These are phyloP conservation scores for Malurus alboscapulatus DNA, from an alignment of 2,113 vertebrate genomes.

Conservation along the genomic window DNA sequence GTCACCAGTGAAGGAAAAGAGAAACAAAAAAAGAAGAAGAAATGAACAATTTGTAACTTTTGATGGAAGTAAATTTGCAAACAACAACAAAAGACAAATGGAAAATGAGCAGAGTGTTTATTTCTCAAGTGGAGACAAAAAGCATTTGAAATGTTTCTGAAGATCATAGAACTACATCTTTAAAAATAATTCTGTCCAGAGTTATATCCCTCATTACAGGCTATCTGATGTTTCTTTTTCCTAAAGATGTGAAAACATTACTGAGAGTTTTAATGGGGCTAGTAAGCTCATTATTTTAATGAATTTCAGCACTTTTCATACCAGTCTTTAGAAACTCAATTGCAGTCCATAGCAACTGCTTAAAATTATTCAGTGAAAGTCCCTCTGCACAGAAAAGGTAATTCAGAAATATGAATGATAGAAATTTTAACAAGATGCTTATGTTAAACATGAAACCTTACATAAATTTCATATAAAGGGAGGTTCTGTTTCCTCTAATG, in stretches of 20 bases:
- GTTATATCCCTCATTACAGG: background rate
- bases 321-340: background rate
- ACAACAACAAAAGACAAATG: background rate
- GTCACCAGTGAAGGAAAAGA: conserved; percentile 20
- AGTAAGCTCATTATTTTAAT: background rate
- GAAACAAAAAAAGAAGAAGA: background rate
- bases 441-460: background rate
- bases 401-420: background rate
- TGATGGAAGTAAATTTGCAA: conserved; percentile 38
- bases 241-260: background rate
- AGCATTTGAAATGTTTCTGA: background rate
- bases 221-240: background rate
- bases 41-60: background rate
- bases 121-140: background rate
- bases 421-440: background rate
- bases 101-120: background rate
- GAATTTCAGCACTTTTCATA: background rate
- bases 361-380: background rate
- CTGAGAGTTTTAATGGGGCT: background rate
- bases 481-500: background rate
- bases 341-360: background rate
- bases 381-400: background rate
- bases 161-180: background rate
- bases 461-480: background rate
- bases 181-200: background rate